Evolutionary conservation across 1,140 invertebrate genomes (phyloP), one percentile per base, ranked within the genome.

Genomic region (Hylyphantes graminicola): DNA sequence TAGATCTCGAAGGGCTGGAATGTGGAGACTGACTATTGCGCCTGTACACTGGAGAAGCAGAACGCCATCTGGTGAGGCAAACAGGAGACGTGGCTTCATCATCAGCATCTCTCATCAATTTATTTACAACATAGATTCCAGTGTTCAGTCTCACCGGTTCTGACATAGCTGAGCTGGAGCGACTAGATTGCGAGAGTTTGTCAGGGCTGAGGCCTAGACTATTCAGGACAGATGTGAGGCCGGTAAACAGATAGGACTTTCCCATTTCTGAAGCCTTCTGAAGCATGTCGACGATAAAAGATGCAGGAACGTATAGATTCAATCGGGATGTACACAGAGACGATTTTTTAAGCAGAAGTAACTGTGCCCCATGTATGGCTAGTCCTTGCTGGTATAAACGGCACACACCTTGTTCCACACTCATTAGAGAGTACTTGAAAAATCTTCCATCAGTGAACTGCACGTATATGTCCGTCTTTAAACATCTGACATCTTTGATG

Each of bases 151-250:
- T 63, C 51, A 85, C 74, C n/a, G 84, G 76, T 85, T 85, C 84
- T 79, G 84, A 85, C 84, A 85, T 85, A 13, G 84, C 84, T 73
- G 84, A 85, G 79, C 84, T 85, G 54, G 84, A 78, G 48, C 84
- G 75, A 79, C 84, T 85, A 68, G 75, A 78, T 61, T 85, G 84
- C 54, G 84, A 85, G 4, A 79, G 21, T 54, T 79, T 85, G 59
- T 85, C 84, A n/a, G 84, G 75, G n/a, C 75, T 79, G 17, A 85
- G 61, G 59, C 76, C 84, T 50, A 85, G 53, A 59, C 61, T 68
- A 67, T 80, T 80, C 3, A 85, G 53, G 64, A 81, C 85, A 61
- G 75, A 68, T n/a, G 85, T 74, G 51, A 85, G 70, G 13, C 85
- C 73, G 81, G 70, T 59, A 63, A 81, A 77, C 53, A 85, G 55